Base-by-base conservation (phyloP, 2,797 vertebrate genomes). In the Zalophus californianus region DNA sequence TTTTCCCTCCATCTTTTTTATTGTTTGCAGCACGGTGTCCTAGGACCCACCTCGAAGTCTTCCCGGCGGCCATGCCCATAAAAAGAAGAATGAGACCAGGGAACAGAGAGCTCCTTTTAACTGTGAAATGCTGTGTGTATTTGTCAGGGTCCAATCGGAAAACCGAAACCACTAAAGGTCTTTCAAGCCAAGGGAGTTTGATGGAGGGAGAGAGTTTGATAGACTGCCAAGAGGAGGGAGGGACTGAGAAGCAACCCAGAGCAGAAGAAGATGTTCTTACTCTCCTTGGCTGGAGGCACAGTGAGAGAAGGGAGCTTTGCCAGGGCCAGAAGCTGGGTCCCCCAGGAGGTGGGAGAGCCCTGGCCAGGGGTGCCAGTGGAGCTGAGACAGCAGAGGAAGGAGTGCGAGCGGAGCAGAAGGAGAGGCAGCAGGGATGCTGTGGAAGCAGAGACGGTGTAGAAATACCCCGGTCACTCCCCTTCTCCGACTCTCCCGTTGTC, bases 161-260 rank as follows among this genome's bases (percentile, higher is more conserved):
- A 41, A 80, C 16, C 15, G 21, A 92, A 90, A 41, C 58, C 52
- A 52, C n/a, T 7, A 35, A 77, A 85, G 29, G 64, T 56, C 77
- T 92, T 88, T 85, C 41, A 25, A 35, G 64, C 72, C 62, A 62
- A 95, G 7, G 32, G 20, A 29, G 62, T 44, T 92, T n/a, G 54
- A 86, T n/a, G 56, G 27, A 70, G 35, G 78, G 9, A 78, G 0
- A 64, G 27, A 15, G 5, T 64, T 64, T 64, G 29, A 44, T 2
- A n/a, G 23, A 48, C 29, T 3, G 4, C 64, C 64, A 6, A 10
- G 50, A n/a, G 64, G 23, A 72, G 8, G 7, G 50, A 38, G 90
- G 62, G 4, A 25, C 48, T 54, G 20, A 54, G 60, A 86, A 60
- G 64, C 14, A 20, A 21, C 50, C 48, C 41, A 29, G 72, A 73